phyloP scores from a whole-genome alignment of 1,140 invertebrate genomes.

The Sycophaga agraensis region DNA sequence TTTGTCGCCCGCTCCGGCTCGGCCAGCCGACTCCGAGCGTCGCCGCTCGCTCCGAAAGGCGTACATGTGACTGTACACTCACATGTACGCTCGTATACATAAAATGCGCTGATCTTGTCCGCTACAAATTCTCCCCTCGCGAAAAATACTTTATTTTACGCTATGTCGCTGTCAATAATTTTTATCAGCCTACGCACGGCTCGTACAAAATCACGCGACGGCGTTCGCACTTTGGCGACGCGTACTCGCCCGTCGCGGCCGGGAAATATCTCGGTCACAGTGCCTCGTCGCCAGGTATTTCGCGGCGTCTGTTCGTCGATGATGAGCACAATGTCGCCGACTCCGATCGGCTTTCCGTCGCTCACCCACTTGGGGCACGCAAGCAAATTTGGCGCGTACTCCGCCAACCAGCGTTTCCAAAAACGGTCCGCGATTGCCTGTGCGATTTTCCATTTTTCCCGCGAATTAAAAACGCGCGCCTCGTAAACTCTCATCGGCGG shows the following conservation, averaged over 20 bases:
- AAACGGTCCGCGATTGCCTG: slow-evolving; percentile 33
- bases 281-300: neutral
- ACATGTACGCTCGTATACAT: neutral
- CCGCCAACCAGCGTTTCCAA: slow-evolving; percentile 34
- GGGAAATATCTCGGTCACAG: neutral
- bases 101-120: no score
- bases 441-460: slow-evolving; percentile 3
- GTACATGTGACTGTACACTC: neutral
- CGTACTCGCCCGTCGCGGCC: neutral
- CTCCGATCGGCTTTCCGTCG: no score
- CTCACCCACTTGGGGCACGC: no score
- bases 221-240: neutral
- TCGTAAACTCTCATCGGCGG: neutral
- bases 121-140: no score
- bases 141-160: no score
- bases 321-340: neutral
- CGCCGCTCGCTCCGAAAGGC: no score
- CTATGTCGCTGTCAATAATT: no score
- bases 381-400: slow-evolving; percentile 19
- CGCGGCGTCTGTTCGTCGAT: neutral
- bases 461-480: neutral
- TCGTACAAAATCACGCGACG: neutral
- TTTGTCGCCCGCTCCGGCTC: no score
- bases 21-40: no score
- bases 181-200: neutral